Evolutionary conservation across 2,113 vertebrate species (phyloP), one percentile per base, ranked within the genome.

Genomic region (Leucopsar rothschildi): DNA sequence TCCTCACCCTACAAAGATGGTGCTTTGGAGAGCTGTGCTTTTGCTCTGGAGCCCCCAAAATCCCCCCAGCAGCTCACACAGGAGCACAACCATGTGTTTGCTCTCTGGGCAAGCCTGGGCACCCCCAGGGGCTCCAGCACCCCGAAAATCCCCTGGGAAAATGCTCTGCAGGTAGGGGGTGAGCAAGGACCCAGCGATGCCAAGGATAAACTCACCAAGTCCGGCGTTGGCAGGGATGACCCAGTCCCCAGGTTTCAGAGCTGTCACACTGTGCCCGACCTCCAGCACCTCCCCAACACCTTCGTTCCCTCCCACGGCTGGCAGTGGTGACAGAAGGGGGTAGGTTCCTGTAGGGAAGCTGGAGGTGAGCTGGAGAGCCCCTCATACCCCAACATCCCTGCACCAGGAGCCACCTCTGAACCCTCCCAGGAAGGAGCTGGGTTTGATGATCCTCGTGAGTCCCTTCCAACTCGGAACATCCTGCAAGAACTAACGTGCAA

Each of bases 251-350:
- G 96, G 95, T 93, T 98, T 98, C 79, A 99, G 73, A 9, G 96
- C 71, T 0, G 92, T 96, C 83, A 99, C 99, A 4, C 66, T 77
- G 50, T 60, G 89, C 82, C 99, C 99, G 1, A 99, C 98, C 40
- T 99, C 98, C n/a, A 98, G 23, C 10, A 99, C 98, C 78, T 98
- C 97, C 37, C 98, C 99, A 4, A 99, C 98, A 0, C 99, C 99
- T 97, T 99, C 99, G 0, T 99, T 99, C 25, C 99, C 99, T 47
- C 98, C 99, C 42, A 99, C 97, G 4, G 99, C 98, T 1, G 99
- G 99, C 59, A 99, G 97, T 2, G 97, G 91, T 4, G 98, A 97
- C 40, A 99, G 97, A 64, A 99, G 96, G 18, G 98, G 98, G 3
- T 99, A 99, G 6, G 98, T 99, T 7, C 99, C 99, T 99, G 93